These are phyloP conservation scores for Micromussa lordhowensis DNA, from an alignment of 92 coral and sea anemone species.

Conservation along the genomic window DNA sequence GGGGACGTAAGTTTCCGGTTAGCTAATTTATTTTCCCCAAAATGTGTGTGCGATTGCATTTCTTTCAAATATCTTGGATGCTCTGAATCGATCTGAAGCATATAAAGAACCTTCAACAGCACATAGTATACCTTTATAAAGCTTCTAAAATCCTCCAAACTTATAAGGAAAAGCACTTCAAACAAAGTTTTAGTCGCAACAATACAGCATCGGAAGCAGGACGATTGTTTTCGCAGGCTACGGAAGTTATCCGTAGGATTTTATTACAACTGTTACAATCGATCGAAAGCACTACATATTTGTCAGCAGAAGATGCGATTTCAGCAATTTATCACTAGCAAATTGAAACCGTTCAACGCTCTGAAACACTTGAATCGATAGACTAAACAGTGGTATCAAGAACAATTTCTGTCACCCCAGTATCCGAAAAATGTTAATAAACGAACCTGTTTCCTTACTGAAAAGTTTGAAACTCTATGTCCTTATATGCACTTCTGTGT, in stretches of 20 bases:
- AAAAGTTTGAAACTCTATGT: too few relatives aligned
- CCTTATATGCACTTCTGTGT: too few relatives aligned
- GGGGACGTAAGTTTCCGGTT: background rate
- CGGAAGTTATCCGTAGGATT: background rate
- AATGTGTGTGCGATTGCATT: background rate
- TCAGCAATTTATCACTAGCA: background rate
- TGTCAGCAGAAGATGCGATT: background rate
- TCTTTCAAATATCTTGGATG: background rate
- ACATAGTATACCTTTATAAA: too few relatives aligned
- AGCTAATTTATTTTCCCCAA: background rate
- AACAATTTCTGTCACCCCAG: too few relatives aligned
- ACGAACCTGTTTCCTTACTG: too few relatives aligned
- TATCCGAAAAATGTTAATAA: too few relatives aligned
- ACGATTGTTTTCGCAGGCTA: too few relatives aligned
- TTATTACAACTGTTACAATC: background rate
- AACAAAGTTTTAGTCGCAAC: background rate
- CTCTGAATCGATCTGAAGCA: background rate
- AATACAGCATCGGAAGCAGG: background rate
- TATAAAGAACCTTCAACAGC: background rate
- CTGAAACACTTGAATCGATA: background rate
- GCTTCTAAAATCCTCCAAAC: too few relatives aligned
- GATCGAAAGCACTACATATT: background rate
- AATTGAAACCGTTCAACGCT: background rate
- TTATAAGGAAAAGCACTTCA: background rate
- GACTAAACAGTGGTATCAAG: background rate